These are phyloP conservation scores for Trididemnum miniatum DNA, from an alignment of 23 tunicate genomes.

Conservation along the genomic window DNA sequence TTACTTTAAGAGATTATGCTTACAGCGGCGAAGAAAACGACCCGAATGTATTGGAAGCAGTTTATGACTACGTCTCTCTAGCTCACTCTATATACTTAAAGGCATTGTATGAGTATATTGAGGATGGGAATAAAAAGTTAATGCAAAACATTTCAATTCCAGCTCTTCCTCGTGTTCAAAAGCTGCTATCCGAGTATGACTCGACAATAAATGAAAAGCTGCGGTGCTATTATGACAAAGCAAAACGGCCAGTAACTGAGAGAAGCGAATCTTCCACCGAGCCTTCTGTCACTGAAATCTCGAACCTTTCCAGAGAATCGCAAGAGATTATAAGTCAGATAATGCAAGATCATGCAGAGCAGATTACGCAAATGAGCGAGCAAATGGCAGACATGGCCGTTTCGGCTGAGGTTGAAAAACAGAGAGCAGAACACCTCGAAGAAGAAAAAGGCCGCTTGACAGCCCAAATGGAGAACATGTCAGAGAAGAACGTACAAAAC, in stretches of 20 bases:
- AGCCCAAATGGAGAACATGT: too few species aligned
- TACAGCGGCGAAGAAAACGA: background rate
- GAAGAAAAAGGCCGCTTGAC: too few species aligned
- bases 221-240: background rate
- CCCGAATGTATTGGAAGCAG: background rate
- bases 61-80: background rate
- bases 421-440: background rate
- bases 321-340: background rate
- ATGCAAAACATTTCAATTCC: background rate
- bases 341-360: background rate
- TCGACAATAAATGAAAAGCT: background rate
- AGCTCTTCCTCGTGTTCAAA: background rate
- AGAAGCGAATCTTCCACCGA: background rate
- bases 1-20: background rate
- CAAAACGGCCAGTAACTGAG: background rate
- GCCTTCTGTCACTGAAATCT: background rate
- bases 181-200: background rate
- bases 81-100: background rate
- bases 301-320: background rate
- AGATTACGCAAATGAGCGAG: background rate
- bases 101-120: background rate
- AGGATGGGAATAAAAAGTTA: background rate
- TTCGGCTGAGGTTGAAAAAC: background rate
- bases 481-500: too few species aligned
- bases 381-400: background rate